Percentiles rank a stretch among this genome's conserved stretches.
Conservation (phyloP, 2,113 vertebrate species). For the Eubucco bourcierii region DNA sequence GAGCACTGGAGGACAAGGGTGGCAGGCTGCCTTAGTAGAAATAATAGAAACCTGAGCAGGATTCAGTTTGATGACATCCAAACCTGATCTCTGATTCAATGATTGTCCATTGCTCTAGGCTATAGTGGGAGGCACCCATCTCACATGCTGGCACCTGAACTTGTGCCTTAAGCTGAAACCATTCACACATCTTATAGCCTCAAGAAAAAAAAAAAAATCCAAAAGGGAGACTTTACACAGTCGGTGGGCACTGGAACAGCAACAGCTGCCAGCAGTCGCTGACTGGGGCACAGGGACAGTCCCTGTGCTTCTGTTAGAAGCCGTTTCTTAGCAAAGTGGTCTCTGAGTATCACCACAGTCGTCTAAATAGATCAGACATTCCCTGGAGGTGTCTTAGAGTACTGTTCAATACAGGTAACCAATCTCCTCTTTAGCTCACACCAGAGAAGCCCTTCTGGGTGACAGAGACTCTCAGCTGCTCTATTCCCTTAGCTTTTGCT, state of each 20-base stretch:
- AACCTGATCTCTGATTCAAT: background rate
- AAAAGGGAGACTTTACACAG: background rate
- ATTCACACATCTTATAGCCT: background rate
- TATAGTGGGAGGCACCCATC: background rate
- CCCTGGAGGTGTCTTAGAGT: background rate
- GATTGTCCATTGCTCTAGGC: background rate
- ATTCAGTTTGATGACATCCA: background rate
- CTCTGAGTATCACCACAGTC: background rate
- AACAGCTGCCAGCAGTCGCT: background rate
- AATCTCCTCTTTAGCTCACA: background rate
- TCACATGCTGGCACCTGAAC: background rate
- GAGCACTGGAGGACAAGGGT: background rate
- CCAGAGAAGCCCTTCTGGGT: background rate
- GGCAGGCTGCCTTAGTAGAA: background rate
- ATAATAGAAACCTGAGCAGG: background rate
- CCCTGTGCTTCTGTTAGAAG: background rate
- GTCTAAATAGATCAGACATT: background rate
- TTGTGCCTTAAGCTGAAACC: background rate
- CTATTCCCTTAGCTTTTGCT: background rate
- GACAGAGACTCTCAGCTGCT: background rate
- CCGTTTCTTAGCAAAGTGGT: background rate
- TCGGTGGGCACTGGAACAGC: background rate
- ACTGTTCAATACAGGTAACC: background rate
- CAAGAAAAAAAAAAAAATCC: background rate
- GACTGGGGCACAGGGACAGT: background rate